Base-by-base conservation (phyloP, 2,113 vertebrate genomes). In the Paracanthobrama guichenoti region DNA sequence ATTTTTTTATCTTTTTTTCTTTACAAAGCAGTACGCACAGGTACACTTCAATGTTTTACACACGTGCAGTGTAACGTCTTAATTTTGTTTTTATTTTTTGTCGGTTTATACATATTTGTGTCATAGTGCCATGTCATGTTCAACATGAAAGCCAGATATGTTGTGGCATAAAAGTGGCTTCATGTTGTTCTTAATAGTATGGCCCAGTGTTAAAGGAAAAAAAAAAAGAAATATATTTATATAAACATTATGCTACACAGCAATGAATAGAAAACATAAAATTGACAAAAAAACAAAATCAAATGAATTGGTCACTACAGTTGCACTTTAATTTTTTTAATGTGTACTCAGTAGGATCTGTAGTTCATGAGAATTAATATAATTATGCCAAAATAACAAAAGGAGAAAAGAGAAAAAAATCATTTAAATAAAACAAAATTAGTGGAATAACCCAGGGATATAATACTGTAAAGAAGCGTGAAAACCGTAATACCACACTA, bases 1-100 rank as follows among this genome's bases (percentile, higher is more conserved):
- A 10, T 18, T 13, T 67, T 59, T 35, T 3, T 3, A 35, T 35
- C 4, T 35, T 35, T 60, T 79, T 18, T 59, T 57, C 22, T 98
- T 96, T 96, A 95, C 95, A 96, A 95, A 95, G 93, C 95, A 94
- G 96, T 96, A 93, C 95, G 95, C 96, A 97, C 96, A 98, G 94
- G 95, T 95, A 96, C 93, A 96, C 93, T 96, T 96, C 92, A 95
- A 95, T 91, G 93, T 95, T 93, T 95, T 94, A 95, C 92, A 95
- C 93, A 92, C 89, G 95, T 93, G 94, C 91, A 95, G 95, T 95
- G 91, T 92, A 92, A 92, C 90, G 86, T 89, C 86, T 89, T 81
- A 57, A 64, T 76, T 71, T 31, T 0, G 22, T 42, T 66, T 64
- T 44, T 46, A 1, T 44, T 62, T 64, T 46, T 79, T 60, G 24